These are phyloP conservation scores for Nebria ingens DNA, from an alignment of 1,140 invertebrate species.

Conservation along the genomic window DNA sequence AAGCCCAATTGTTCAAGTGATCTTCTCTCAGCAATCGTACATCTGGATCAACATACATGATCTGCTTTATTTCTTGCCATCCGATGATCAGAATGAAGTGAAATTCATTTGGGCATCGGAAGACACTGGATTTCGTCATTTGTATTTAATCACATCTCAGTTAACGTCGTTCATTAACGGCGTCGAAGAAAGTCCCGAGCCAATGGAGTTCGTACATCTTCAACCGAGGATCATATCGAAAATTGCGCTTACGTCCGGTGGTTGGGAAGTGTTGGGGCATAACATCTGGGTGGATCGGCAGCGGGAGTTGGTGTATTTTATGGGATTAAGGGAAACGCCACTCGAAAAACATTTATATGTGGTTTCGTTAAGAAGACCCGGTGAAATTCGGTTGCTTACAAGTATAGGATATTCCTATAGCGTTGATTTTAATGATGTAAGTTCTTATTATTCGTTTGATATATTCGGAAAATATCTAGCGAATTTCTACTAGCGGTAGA, in stretches of 20 bases:
- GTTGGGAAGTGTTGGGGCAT: slow-evolving; percentile 71
- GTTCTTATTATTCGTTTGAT: neutral
- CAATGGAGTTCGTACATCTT: slow-evolving; percentile 40
- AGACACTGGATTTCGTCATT: slow-evolving; percentile 81
- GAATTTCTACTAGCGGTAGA: no score
- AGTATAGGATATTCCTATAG: slow-evolving; percentile 64
- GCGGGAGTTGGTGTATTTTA: slow-evolving; percentile 68
- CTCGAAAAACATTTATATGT: slow-evolving; percentile 77
- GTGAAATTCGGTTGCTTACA: slow-evolving; percentile 59
- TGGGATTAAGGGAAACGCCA: slow-evolving; percentile 66
- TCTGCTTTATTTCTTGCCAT: slow-evolving; percentile 72
- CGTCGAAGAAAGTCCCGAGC: slow-evolving; percentile 37
- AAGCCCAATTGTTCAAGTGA: slow-evolving; percentile 43
- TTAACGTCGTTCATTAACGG: slow-evolving; percentile 38
- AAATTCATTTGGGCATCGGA: slow-evolving; percentile 88
- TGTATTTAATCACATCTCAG: slow-evolving; percentile 65
- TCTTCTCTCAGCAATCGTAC: slow-evolving; percentile 58
- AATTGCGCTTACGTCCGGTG: slow-evolving; percentile 63
- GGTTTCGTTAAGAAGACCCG: slow-evolving; percentile 54
- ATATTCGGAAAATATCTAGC: no score
- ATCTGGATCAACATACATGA: slow-evolving; percentile 91
- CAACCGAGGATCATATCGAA: slow-evolving; percentile 51
- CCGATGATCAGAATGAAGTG: slow-evolving; percentile 40
- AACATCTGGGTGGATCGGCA: slow-evolving; percentile 67
- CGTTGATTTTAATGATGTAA: slow-evolving; percentile 68